Evolutionary conservation across 1,140 invertebrate species (phyloP).

Genomic region (Temnothorax curvispinosus): DNA sequence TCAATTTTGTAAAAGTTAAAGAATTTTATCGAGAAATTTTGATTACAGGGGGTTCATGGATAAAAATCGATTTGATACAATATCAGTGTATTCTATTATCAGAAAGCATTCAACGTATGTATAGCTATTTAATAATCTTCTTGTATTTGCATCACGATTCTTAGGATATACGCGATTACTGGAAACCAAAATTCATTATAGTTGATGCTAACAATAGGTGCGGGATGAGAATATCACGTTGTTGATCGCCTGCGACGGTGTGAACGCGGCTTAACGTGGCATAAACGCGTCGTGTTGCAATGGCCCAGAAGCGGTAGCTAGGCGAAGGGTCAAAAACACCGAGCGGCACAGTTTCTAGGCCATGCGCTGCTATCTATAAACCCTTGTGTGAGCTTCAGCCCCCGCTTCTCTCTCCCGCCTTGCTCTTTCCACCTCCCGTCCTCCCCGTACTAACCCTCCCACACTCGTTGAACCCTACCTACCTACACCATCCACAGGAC

Average conservation of each 20-base stretch:
- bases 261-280: constrained; percentile 71
- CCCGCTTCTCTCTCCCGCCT: constrained; percentile 58
- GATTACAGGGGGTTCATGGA: background rate
- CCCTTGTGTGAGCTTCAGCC: constrained; percentile 79
- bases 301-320: constrained; percentile 83
- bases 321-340: constrained; percentile 86
- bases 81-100: background rate
- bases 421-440: constrained; percentile 31
- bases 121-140: background rate
- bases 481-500: constrained; percentile 72
- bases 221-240: background rate
- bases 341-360: constrained; percentile 85
- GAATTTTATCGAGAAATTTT: background rate
- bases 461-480: constrained; percentile 70
- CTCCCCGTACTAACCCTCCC: background rate
- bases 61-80: background rate
- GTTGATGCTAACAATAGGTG: background rate
- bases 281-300: constrained; percentile 77
- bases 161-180: background rate
- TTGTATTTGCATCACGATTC: too few species aligned
- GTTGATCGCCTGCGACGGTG: constrained; percentile 19
- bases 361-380: constrained; percentile 86
- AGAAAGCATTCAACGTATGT: background rate
- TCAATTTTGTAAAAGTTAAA: background rate
- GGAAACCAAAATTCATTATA: background rate